phyloP scores from a whole-genome alignment of 2,888 invertebrate genomes.

The Julus scanicus region DNA sequence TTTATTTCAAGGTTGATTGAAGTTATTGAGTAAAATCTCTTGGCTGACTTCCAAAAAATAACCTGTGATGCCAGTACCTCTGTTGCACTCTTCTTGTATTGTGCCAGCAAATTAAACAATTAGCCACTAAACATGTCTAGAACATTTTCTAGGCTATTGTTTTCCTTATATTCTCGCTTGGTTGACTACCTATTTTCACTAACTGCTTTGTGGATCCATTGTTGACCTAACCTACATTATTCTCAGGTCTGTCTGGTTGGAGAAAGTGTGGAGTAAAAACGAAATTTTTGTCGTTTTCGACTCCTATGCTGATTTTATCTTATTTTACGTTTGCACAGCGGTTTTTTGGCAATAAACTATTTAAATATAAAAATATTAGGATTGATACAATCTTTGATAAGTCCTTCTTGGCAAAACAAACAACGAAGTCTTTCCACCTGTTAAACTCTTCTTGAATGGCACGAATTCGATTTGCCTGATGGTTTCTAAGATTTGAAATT shows the following conservation, averaged over 20 bases:
- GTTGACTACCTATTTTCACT: background rate
- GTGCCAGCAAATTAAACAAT: background rate
- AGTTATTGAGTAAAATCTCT: too few relatives aligned
- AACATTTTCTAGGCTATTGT: background rate
- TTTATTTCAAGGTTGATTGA: too few relatives aligned
- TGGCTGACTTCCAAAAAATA: background rate
- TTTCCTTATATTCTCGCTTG: background rate
- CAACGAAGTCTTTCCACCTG: too few relatives aligned
- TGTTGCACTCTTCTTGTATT: background rate
- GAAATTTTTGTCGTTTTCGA: background rate
- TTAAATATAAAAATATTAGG: background rate
- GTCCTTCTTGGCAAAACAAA: background rate
- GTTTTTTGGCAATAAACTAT: background rate
- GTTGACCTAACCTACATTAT: background rate
- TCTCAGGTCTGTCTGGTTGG: background rate
- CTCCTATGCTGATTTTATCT: background rate
- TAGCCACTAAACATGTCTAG: slow-evolving; percentile 33
- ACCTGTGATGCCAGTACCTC: background rate
- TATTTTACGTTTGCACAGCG: background rate
- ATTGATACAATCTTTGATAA: background rate
- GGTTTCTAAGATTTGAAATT: too few relatives aligned
- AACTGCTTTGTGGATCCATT: background rate
- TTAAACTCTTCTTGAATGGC: too few relatives aligned
- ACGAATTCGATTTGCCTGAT: too few relatives aligned
- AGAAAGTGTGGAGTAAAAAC: background rate